phyloP scores from a whole-genome alignment of 2,797 vertebrate species.

The Chelmon rostratus region DNA sequence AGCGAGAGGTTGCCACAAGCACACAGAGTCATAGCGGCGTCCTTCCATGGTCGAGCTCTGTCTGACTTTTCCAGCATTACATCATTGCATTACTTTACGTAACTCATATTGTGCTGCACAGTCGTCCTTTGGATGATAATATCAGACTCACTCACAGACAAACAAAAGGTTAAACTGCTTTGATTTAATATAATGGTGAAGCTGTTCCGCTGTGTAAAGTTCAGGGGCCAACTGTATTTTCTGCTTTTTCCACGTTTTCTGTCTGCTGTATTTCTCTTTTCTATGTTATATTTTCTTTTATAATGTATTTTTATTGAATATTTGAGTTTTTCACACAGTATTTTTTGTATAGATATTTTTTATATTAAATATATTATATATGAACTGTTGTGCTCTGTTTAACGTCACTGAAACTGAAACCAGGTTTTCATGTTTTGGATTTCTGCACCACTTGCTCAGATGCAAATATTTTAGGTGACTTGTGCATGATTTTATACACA shows the following conservation, averaged over 20 bases:
- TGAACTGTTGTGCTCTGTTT: not conserved
- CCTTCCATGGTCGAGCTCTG: constrained; percentile 38
- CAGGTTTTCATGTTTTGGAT: not conserved
- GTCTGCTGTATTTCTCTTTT: not conserved
- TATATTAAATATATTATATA: too few relatives aligned
- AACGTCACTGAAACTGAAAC: too few relatives aligned
- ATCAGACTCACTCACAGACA: constrained; percentile 38
- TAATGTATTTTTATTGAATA: not conserved
- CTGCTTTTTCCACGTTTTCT: not conserved
- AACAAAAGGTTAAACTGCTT: constrained; percentile 36
- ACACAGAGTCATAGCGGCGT: constrained; percentile 40
- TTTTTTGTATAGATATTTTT: not conserved
- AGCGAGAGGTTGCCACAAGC: constrained; percentile 48
- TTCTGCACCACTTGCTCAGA: not conserved
- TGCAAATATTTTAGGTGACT: not conserved
- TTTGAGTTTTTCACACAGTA: not conserved
- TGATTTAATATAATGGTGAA: not conserved
- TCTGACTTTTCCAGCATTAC: constrained; percentile 59
- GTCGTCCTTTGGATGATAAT: constrained; percentile 44
- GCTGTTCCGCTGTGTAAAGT: not conserved
- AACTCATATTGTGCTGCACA: constrained; percentile 43
- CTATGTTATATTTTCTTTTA: not conserved
- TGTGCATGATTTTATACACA: not conserved
- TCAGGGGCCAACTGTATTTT: not conserved
- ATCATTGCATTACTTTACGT: constrained; percentile 60